Percentiles rank a stretch among this genome's conserved stretches.
Evolutionary conservation across 1,140 invertebrate species (phyloP).

Genomic region (Pogonomyrmex californicus): DNA sequence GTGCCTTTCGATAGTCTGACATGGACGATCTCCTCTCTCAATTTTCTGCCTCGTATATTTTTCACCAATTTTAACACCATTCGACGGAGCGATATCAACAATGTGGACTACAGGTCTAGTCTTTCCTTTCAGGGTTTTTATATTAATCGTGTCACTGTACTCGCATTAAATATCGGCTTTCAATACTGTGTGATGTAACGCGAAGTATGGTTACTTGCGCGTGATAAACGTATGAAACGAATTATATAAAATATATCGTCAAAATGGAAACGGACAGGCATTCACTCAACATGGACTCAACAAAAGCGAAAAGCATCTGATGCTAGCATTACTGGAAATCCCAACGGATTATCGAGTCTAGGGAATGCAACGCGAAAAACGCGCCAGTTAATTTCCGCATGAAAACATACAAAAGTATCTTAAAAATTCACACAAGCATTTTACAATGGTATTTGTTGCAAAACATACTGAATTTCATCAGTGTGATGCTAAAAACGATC

Average conservation of each 20-base stretch:
- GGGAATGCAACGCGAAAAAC: conserved; percentile 30
- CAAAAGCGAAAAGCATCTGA: conserved; percentile 21
- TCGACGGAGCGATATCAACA: not conserved
- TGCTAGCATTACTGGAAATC: conserved; percentile 33
- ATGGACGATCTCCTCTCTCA: not conserved
- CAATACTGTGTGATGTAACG: not conserved
- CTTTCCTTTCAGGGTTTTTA: not conserved
- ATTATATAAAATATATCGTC: conserved; percentile 2
- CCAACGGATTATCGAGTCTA: conserved; percentile 21
- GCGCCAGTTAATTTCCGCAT: conserved; percentile 10
- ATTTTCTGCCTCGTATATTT: conserved; percentile 4
- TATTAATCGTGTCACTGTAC: not conserved
- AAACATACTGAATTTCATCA: not conserved
- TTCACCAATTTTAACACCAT: not conserved
- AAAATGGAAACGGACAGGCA: conserved; percentile 14
- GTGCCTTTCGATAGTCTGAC: not conserved
- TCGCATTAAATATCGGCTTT: conserved; percentile 12
- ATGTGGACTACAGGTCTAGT: not conserved
- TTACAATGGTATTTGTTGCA: not conserved
- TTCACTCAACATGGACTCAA: conserved; percentile 41
- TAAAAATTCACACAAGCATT: not conserved
- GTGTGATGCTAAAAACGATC: not conserved
- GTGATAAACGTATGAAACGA: conserved; percentile 57
- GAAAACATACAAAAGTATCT: conserved; percentile 16
- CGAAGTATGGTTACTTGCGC: not conserved